Conservation (phyloP, 92 coral and sea anemone species). For the Virgularia gustaviana region DNA sequence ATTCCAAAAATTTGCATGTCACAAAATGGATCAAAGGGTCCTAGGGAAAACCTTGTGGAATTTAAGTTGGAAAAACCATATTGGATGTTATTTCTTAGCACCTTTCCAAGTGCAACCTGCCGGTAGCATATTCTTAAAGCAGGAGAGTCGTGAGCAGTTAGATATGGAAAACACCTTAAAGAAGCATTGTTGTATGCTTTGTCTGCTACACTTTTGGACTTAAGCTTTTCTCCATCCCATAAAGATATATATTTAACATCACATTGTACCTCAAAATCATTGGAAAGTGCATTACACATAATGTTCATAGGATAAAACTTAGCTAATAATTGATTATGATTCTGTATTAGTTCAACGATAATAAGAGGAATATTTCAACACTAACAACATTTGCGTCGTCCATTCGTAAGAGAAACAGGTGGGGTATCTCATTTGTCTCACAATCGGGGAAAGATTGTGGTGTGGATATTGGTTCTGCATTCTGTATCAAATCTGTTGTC, state of each 20-base stretch:
- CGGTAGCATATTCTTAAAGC: constrained; percentile 31
- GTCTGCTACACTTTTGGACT: constrained; percentile 22
- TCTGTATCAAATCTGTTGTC: not conserved
- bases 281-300: not conserved
- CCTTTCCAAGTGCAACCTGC: constrained; percentile 26
- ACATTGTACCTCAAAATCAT: constrained; percentile 27
- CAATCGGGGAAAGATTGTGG: constrained; percentile 13
- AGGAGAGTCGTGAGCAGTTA: constrained; percentile 35
- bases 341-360: constrained; percentile 28
- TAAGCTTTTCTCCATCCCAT: constrained; percentile 44
- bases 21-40: constrained; percentile 36
- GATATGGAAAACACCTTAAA: not conserved
- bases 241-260: constrained; percentile 27
- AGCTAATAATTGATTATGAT: constrained; percentile 11
- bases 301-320: constrained; percentile 18
- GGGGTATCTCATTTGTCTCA: constrained; percentile 2
- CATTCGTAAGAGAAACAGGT: constrained; percentile 24
- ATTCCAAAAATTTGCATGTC: constrained; percentile 34
- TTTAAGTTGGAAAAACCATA: constrained; percentile 40
- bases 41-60: constrained; percentile 26
- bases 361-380: constrained; percentile 38
- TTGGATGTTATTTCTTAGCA: constrained; percentile 8
- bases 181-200: constrained; percentile 20
- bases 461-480: not conserved
- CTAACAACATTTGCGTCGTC: too few relatives aligned